Percentiles rank a stretch among this genome's conserved stretches.
Conservation (phyloP, 1,140 invertebrate genomes). For the Drosophila sp. region DNA sequence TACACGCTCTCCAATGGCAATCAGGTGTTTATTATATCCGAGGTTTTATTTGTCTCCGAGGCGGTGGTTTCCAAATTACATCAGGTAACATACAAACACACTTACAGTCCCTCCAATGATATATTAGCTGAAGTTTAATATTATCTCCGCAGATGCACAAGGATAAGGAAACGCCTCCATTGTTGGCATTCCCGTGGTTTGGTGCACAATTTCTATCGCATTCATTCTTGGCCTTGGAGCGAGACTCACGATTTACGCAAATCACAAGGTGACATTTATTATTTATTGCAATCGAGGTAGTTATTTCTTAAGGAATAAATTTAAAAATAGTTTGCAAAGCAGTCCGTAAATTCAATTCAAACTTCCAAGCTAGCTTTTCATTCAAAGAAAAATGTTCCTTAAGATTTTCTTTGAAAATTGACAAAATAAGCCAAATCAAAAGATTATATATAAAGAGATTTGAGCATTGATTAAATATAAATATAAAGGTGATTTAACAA, state of each 20-base stretch:
- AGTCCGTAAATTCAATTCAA: no score
- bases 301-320: not conserved
- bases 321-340: no score
- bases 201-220: slow-evolving; percentile 88
- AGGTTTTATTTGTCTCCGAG: slow-evolving; percentile 87
- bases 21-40: slow-evolving; percentile 87
- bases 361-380: no score
- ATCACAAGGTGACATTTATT: slow-evolving; percentile 84
- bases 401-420: no score
- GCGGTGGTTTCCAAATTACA: slow-evolving; percentile 87
- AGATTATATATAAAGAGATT: no score
- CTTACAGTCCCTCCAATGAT: slow-evolving; percentile 3
- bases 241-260: slow-evolving; percentile 86
- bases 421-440: no score
- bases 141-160: slow-evolving; percentile 84
- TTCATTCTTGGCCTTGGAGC: slow-evolving; percentile 87
- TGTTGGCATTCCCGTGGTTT: slow-evolving; percentile 88
- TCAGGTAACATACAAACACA: slow-evolving; percentile 77
- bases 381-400: no score
- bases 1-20: slow-evolving; percentile 87
- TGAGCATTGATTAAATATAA: no score
- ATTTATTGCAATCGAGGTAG: slow-evolving; percentile 1
- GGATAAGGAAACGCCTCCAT: slow-evolving; percentile 88
- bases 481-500: no score
- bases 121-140: slow-evolving; percentile 18